Evolutionary conservation across 2,113 vertebrate species (phyloP).

Genomic region (Bettongia penicillata): DNA sequence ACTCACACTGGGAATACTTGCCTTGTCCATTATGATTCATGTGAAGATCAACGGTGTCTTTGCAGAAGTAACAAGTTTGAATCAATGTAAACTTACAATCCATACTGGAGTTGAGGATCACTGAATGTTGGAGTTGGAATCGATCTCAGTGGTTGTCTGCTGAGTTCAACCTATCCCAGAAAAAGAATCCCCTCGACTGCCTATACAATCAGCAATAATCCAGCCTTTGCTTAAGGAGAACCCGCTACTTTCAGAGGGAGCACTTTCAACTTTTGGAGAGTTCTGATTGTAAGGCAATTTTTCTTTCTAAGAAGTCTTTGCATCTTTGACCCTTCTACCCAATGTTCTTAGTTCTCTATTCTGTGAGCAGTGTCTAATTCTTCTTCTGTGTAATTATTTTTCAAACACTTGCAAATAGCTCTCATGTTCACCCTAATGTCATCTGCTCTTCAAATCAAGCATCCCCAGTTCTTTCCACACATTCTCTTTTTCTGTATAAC

Average conservation of each 20-base stretch:
- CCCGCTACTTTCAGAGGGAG: background rate
- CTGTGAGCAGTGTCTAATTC: background rate
- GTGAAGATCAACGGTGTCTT: background rate
- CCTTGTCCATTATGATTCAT: background rate
- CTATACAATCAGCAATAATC: background rate
- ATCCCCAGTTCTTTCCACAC: background rate
- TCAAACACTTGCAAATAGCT: background rate
- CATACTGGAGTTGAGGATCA: background rate
- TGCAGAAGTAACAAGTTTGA: background rate
- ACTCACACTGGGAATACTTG: background rate
- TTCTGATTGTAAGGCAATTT: background rate
- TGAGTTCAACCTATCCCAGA: background rate
- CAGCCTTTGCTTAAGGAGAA: background rate
- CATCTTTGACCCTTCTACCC: background rate
- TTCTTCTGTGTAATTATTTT: background rate
- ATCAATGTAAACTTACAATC: background rate
- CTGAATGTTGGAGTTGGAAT: background rate
- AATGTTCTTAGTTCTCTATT: background rate
- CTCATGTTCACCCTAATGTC: background rate
- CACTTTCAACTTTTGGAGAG: background rate
- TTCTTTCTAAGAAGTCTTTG: background rate
- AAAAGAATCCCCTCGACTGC: background rate
- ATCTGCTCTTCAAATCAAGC: background rate
- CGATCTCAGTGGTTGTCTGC: background rate
- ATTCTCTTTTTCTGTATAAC: background rate